Base-by-base conservation (phyloP, 2,797 vertebrate species). In the Protonibea diacanthus region DNA sequence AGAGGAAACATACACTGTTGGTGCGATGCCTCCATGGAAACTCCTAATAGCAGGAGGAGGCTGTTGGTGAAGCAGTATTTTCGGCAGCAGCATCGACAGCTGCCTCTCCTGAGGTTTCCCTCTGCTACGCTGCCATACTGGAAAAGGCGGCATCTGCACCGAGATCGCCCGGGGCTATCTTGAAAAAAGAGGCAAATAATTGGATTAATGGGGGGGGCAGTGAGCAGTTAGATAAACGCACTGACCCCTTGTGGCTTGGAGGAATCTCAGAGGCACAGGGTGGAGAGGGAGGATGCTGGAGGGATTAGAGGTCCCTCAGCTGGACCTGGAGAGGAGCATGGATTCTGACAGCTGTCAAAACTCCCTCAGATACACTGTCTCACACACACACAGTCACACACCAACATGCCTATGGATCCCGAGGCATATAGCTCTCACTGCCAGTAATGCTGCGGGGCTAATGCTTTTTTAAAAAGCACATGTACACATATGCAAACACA, bases 301-400 rank as follows among this genome's bases (percentile, higher is more conserved):
- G 38, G 76, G 59, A 10, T 21, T 71, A 53, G 55, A 51, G 52
- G 23, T 18, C 69, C 58, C 78, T 86, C 61, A 52, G 48, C 51
- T 38, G 66, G 66, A 76, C 65, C 70, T 71, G 71, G n/a, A 86
- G 84, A 86, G 71, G 74, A 88, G 76, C 74, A 69, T 73, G 64
- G 77, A 83, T 73, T 84, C 78, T 91, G 92, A 94, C 89, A 92
- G 89, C 91, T 93, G 91, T 94, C 92, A 91, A 67, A 89, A 84
- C 40, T 74, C 71, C 70, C 83, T 87, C 76, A 78, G 80, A 89
- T 75, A 53, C 65, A 55, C 48, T 1, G 13, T 55, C 75, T 62
- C 71, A 29, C 71, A 76, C 69, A 71, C 52, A 33, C 61, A 72
- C 61, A 73, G 14, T 29, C 61, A 29, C 57, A 60, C 73, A 76